phyloP scores from a whole-genome alignment of 2,113 vertebrate species.

The Clupea harengus region DNA sequence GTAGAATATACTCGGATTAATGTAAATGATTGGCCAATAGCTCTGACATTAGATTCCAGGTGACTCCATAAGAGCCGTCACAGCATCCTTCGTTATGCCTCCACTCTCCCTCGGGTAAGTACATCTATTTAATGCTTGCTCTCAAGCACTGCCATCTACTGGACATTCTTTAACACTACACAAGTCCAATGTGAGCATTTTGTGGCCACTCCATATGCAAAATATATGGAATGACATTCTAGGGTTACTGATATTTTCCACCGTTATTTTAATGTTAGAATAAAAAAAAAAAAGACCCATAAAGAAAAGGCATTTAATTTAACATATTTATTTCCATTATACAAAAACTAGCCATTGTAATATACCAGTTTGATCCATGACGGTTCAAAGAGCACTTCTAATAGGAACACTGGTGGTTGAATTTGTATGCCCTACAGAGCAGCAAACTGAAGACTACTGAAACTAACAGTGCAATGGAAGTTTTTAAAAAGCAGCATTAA shows the following conservation, averaged over 20 bases:
- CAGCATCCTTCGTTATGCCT: not conserved
- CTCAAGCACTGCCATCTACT: not conserved
- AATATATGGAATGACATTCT: not conserved
- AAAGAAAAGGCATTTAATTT: not conserved
- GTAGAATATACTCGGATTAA: too few species aligned
- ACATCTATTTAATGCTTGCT: not conserved
- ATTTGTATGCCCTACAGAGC: constrained; percentile 47
- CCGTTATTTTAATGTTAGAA: too few species aligned
- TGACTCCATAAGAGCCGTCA: too few species aligned
- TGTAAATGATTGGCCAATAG: too few species aligned
- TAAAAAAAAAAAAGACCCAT: not conserved
- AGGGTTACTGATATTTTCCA: too few species aligned
- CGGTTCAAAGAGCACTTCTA: not conserved
- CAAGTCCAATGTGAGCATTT: not conserved
- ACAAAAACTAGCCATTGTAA: not conserved
- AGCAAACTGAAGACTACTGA: constrained; percentile 56
- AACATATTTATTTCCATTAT: not conserved
- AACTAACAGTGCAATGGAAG: constrained; percentile 77
- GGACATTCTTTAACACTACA: not conserved
- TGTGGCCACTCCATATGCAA: not conserved
- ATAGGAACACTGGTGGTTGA: not conserved
- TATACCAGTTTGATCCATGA: not conserved
- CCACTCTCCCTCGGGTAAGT: too few species aligned
- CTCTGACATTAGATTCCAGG: too few species aligned
- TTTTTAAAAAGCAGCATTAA: constrained; percentile 72